phyloP scores from a whole-genome alignment of 2,113 vertebrate species.

The Myotis lucifugus region DNA sequence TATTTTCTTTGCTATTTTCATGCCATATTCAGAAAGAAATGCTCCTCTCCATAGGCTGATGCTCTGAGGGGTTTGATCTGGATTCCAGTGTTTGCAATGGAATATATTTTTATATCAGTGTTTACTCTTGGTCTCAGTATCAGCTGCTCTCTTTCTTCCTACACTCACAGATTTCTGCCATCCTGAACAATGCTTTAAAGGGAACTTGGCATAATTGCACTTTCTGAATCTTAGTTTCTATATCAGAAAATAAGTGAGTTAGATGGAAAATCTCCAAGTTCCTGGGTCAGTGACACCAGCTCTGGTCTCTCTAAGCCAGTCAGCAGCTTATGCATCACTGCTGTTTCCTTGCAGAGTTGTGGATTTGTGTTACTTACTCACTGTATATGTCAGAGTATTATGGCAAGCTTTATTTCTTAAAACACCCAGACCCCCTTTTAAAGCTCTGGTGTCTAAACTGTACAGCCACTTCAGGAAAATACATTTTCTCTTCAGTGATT shows the following conservation, averaged over 20 bases:
- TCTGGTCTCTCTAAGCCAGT: constrained; percentile 15
- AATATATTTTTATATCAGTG: background rate
- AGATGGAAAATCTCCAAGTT: background rate
- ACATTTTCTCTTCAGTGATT: background rate
- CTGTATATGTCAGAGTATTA: constrained; percentile 41
- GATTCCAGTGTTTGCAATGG: background rate
- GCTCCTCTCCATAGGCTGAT: background rate
- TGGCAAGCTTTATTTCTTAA: background rate
- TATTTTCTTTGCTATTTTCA: constrained; percentile 18
- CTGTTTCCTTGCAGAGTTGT: constrained; percentile 13
- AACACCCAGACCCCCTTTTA: background rate
- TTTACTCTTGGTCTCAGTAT: background rate
- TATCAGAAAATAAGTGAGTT: background rate
- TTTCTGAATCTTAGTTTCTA: background rate
- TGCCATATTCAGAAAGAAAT: constrained; percentile 25
- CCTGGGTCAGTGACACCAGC: background rate
- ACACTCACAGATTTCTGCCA: background rate
- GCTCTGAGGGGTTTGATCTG: background rate
- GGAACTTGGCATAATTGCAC: background rate
- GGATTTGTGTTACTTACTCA: constrained; percentile 50
- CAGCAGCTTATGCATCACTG: background rate
- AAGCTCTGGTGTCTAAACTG: background rate
- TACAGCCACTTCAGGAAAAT: background rate
- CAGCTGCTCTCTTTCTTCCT: background rate
- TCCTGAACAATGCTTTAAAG: constrained; percentile 31